phyloP scores from a whole-genome alignment of 2,888 invertebrate genomes.

The Hermodice carunculata region DNA sequence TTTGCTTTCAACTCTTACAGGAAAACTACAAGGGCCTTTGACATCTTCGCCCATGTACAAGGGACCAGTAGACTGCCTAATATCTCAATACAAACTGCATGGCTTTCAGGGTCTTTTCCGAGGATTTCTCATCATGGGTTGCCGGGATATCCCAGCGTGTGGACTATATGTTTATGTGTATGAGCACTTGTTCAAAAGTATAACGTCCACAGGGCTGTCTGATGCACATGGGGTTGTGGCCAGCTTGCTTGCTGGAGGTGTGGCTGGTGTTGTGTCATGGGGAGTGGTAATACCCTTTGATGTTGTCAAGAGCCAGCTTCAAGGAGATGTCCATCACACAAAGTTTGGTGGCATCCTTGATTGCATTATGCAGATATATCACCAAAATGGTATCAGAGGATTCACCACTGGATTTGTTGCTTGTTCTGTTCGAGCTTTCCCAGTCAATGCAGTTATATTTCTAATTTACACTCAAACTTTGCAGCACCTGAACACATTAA shows the following conservation, averaged over 20 bases:
- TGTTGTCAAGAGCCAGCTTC: constrained; percentile 81
- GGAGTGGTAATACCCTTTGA: constrained; percentile 79
- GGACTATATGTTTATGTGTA: constrained; percentile 80
- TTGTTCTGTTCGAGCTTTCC: constrained; percentile 74
- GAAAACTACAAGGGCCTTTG: no score
- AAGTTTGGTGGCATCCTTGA: constrained; percentile 75
- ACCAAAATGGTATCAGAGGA: constrained; percentile 73
- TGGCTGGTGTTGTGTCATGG: constrained; percentile 77
- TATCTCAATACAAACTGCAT: constrained; percentile 72
- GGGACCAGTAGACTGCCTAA: constrained; percentile 73
- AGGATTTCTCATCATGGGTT: constrained; percentile 62
- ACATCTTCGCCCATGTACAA: no score
- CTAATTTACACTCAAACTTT: constrained; percentile 65
- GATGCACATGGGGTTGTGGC: constrained; percentile 63
- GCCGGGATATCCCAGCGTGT: constrained; percentile 75
- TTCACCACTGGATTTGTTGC: constrained; percentile 76
- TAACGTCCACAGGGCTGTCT: constrained; percentile 73
- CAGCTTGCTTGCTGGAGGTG: constrained; percentile 66
- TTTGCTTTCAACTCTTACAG: no score
- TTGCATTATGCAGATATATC: constrained; percentile 74
- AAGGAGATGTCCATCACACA: constrained; percentile 74
- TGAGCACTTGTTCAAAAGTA: constrained; percentile 64
- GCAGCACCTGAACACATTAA: constrained; percentile 21
- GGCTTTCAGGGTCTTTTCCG: constrained; percentile 56
- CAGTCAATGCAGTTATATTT: constrained; percentile 79